Base-by-base conservation (phyloP, 2,888 invertebrate species). In the Epistrophe eligans region DNA sequence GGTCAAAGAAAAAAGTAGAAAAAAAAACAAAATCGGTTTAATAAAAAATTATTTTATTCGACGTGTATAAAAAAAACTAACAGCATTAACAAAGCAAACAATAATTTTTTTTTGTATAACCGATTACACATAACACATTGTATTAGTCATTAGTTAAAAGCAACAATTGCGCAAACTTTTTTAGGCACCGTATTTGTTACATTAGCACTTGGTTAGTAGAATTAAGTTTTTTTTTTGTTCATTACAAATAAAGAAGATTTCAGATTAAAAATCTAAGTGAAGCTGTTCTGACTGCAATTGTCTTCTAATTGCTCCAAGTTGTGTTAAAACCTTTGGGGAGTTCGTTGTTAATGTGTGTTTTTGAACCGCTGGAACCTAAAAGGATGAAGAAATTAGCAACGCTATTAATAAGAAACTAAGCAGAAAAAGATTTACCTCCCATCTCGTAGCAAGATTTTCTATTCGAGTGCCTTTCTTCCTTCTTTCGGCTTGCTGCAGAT, bases 261-360 rank as follows among this genome's bases (percentile, higher is more conserved):
- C 7, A 10, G n/a, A 24, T 79, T 72, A 83, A 24, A 76, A 83
- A 19, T 95, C 95, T 88, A 95, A 91, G 89, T 94, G 94, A 80
- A 96, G 90, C 90, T 95, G 95, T 79, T 96, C 95, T 57, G 95
- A 92, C 89, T 96, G 96, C 89, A 96, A 90, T 89, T 96, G 96
- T 89, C 95, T 93, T 52, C 95, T 91, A 77, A 96, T 95, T 15
- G 96, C 95, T 0, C 96, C 96, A 48, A 96, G 91, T 90, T 96
- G 96, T 0, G 96, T 96, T 84, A 96, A 90, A 80, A 96, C 95
- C 73, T 95, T 90, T 4, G 92, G 92, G 10, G 91, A 91, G 60
- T 89, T 89, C 2, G 89, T 87, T 19, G 92, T 91, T 66, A 92
- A 89, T 0, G 90, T 90, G 48, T 91, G 90, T 82, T 91, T 92